These are phyloP conservation scores for Nylanderia fulva DNA, from an alignment of 1,140 invertebrate species.

Conservation along the genomic window DNA sequence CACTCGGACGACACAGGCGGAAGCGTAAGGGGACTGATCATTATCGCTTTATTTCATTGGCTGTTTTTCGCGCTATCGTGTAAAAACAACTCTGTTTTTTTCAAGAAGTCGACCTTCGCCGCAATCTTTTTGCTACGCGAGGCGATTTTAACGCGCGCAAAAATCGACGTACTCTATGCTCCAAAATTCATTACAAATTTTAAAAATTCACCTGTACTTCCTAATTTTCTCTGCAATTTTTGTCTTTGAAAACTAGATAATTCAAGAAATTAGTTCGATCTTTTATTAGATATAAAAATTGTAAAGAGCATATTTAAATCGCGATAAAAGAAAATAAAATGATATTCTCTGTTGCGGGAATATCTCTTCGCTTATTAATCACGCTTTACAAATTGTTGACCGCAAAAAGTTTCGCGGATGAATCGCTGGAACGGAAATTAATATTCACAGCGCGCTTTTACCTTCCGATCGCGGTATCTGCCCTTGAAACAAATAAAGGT, in stretches of 20 bases:
- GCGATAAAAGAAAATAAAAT: neutral
- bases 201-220: neutral
- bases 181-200: neutral
- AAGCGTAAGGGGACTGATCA: slow-evolving; percentile 31
- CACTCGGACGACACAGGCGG: neutral
- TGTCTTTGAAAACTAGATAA: neutral
- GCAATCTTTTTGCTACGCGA: neutral
- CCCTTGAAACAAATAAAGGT: slow-evolving; percentile 81
- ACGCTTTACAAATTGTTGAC: neutral
- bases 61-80: slow-evolving; percentile 42
- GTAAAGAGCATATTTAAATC: neutral
- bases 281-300: neutral
- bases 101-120: slow-evolving; percentile 26
- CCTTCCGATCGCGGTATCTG: slow-evolving; percentile 57
- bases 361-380: neutral
- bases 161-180: neutral
- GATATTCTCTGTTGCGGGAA: neutral
- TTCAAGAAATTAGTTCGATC: neutral
- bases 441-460: slow-evolving; percentile 79
- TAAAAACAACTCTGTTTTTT: slow-evolving; percentile 46
- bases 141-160: neutral
- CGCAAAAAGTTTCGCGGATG: neutral
- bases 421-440: slow-evolving; percentile 66
- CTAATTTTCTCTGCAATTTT: neutral
- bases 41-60: slow-evolving; percentile 50